phyloP scores from a whole-genome alignment of 2,797 vertebrate genomes.

The Macrochelys suwanniensis region DNA sequence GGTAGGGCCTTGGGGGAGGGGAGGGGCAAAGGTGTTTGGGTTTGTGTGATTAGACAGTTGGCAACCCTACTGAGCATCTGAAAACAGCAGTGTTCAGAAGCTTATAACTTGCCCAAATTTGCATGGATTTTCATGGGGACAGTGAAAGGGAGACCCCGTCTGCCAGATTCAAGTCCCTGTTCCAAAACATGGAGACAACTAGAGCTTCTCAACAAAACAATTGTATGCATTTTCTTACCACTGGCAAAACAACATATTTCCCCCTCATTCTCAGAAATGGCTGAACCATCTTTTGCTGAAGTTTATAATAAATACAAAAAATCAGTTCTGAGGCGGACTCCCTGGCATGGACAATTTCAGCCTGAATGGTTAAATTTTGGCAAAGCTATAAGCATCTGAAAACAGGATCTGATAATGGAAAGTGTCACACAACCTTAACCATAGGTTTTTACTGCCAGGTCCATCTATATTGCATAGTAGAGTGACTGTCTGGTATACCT shows the following conservation, averaged over 20 bases:
- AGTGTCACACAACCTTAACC: constrained; percentile 28
- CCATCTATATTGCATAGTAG: constrained; percentile 43
- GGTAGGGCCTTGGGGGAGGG: too few relatives aligned
- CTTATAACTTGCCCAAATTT: too few relatives aligned
- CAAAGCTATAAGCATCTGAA: constrained; percentile 27
- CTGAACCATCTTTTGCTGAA: not conserved
- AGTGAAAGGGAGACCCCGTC: too few relatives aligned
- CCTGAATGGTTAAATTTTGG: not conserved
- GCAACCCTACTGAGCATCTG: too few relatives aligned
- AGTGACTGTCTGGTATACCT: not conserved
- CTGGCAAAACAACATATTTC: not conserved
- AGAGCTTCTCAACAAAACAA: not conserved
- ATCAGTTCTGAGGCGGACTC: not conserved
- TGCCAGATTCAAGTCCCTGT: too few relatives aligned
- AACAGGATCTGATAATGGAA: constrained; percentile 25
- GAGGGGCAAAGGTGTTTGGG: too few relatives aligned
- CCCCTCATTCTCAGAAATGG: not conserved
- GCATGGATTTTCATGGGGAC: too few relatives aligned
- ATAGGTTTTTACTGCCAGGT: constrained; percentile 55
- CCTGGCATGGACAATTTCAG: not conserved
- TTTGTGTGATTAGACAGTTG: too few relatives aligned
- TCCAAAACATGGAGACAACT: too few relatives aligned
- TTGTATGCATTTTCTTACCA: not conserved
- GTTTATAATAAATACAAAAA: not conserved
- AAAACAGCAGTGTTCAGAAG: too few relatives aligned